Conservation (phyloP, 2,797 vertebrate genomes). For the Coendou prehensilis region DNA sequence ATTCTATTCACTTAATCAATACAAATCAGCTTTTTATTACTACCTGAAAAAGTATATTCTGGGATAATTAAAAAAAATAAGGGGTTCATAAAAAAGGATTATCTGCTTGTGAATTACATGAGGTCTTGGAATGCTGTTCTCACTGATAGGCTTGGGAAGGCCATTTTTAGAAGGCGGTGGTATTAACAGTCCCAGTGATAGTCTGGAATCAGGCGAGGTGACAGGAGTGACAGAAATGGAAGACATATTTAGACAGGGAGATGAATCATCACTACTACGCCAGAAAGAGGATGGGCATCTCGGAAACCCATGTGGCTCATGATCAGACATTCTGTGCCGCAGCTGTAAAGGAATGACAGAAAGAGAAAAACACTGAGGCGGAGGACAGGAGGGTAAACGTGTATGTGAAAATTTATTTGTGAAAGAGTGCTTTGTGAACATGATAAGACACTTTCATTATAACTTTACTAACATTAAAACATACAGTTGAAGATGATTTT, state of each 20-base stretch:
- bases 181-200: conserved; percentile 94
- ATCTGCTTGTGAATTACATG: conserved; percentile 89
- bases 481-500: background rate
- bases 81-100: conserved; percentile 13
- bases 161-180: conserved; percentile 93
- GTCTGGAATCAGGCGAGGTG: conserved; percentile 95
- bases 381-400: conserved; percentile 46
- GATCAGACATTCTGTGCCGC: conserved; percentile 93
- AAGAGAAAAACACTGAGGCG: conserved; percentile 87
- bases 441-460: background rate
- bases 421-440: background rate
- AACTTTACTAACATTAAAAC: background rate
- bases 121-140: conserved; percentile 93
- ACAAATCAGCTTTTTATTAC: background rate
- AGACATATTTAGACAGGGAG: conserved; percentile 96
- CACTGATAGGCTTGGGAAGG: conserved; percentile 91
- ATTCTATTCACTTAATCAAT: background rate
- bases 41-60: background rate
- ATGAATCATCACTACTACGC: conserved; percentile 92
- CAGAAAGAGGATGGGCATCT: conserved; percentile 95
- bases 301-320: conserved; percentile 93
- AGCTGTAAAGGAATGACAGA: conserved; percentile 93
- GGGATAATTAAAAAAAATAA: background rate
- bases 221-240: conserved; percentile 95
- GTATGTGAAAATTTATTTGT: background rate